Base-by-base conservation (phyloP, 1,140 invertebrate species). In the Drosophila quadrilineata region DNA sequence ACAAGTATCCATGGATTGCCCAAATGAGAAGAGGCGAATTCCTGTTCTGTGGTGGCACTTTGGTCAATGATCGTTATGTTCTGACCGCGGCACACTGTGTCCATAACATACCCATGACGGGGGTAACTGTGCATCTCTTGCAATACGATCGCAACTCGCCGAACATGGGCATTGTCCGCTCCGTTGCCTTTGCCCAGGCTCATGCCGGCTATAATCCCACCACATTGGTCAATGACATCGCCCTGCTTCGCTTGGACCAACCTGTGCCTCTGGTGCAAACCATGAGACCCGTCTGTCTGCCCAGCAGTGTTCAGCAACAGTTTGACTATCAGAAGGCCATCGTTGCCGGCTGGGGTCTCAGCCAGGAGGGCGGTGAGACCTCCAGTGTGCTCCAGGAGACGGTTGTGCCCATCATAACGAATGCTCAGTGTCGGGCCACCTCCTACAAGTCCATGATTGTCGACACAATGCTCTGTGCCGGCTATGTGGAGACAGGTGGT, bases 361-460 rank as follows among this genome's bases (percentile, higher is more conserved):
- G 95, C 1, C 93, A 94, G 65, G 94, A 96, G 89, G 93, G 95
- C n/a, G 96, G 95, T 1, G 93, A 93, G 64, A 95, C 96, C 71
- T 96, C 95, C 73, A 95, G 94, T n/a, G 91, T 94, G 5, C 94
- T 97, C 77, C 91, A 95, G 58, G 95, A 97, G 89, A 95, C 95
- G 0, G 91, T 94, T 12, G 91, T 98, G 19, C 96, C 96, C 0
- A 94, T 98, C n/a, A 97, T 97, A 95, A 93, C 95, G 41, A 98
- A 97, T 89, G 94, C 95, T 33, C 96, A 98, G 67, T 97, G 97
- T 80, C 56, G 73, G 0, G 94, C 97, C 84, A 91, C 93, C 12
- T 95, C 95, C 1, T 98, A 97, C 89, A 96, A 95, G 88, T 95
- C 97, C 69, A 95, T 95, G 31, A 98, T 98, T 64, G 97, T 95